phyloP scores from a whole-genome alignment of 2,797 vertebrate genomes.

The Lithobates pipiens region DNA sequence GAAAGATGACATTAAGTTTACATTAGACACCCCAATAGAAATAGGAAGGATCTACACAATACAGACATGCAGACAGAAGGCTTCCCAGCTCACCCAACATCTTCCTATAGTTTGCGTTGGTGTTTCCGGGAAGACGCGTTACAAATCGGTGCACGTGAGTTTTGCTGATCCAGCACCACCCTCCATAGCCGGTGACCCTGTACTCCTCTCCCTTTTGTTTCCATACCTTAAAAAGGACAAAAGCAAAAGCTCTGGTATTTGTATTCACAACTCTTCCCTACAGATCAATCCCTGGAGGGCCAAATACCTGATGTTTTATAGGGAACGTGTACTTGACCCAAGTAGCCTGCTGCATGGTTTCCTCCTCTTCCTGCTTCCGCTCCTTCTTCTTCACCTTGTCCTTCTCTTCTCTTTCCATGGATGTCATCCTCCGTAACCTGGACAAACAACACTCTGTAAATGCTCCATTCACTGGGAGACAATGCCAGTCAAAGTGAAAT shows the following conservation, averaged over 20 bases:
- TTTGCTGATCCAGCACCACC: slow-evolving; percentile 97
- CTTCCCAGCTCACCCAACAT: slow-evolving; percentile 71
- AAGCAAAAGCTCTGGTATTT: neutral
- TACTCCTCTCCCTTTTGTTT: slow-evolving; percentile 99
- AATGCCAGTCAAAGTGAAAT: neutral
- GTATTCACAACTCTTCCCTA: neutral
- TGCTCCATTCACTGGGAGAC: neutral
- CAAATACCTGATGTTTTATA: slow-evolving; percentile 92
- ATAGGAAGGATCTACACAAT: no score
- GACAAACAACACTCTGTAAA: neutral
- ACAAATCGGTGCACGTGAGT: slow-evolving; percentile 91
- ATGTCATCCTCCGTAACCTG: slow-evolving; percentile 95
- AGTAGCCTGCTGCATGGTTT: slow-evolving; percentile 96
- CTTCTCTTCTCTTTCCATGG: slow-evolving; percentile 96
- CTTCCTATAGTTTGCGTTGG: slow-evolving; percentile 91
- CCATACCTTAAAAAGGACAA: slow-evolving; percentile 85
- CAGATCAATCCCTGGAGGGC: no score
- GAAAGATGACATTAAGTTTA: neutral
- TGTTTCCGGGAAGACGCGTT: slow-evolving; percentile 92
- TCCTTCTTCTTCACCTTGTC: slow-evolving; percentile 97
- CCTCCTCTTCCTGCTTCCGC: slow-evolving; percentile 95
- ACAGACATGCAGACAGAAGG: no score
- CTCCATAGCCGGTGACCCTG: slow-evolving; percentile 95
- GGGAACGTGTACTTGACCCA: slow-evolving; percentile 99
- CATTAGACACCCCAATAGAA: neutral